phyloP scores from a whole-genome alignment of 2,797 vertebrate species.

The Coilia nasus region DNA sequence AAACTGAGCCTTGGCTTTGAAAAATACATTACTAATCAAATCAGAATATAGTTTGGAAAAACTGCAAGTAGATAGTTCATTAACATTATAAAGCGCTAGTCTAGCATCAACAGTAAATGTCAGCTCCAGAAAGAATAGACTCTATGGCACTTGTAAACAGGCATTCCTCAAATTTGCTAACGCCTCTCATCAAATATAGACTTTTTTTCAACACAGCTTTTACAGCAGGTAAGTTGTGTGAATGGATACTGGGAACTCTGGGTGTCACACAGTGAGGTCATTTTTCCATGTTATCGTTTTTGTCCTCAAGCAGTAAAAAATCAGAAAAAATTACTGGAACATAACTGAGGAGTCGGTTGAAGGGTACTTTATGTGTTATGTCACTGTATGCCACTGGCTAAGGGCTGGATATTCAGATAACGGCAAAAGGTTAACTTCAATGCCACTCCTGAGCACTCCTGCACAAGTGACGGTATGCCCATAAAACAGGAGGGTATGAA shows the following conservation, averaged over 20 bases:
- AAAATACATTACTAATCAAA: too few relatives aligned
- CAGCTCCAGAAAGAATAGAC: background rate
- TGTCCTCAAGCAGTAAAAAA: background rate
- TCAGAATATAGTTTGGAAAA: too few relatives aligned
- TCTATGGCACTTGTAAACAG: background rate
- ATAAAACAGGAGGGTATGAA: slow-evolving; percentile 28
- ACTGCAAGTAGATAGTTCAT: background rate
- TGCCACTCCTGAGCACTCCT: background rate
- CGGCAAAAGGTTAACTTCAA: slow-evolving; percentile 41
- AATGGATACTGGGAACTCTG: background rate
- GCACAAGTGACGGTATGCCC: background rate
- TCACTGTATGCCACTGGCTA: background rate
- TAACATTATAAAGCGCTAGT: background rate
- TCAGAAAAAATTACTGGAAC: background rate
- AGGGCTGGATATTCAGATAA: background rate
- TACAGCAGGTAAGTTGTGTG: background rate
- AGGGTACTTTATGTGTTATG: background rate
- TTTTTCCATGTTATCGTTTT: background rate
- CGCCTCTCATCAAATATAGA: background rate
- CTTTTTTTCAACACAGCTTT: background rate
- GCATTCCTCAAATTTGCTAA: background rate
- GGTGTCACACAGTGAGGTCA: background rate
- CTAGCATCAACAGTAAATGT: background rate
- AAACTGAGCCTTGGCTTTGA: too few relatives aligned
- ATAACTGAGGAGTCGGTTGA: background rate